A percentile compares a stretch with the other conserved stretches of the same genome.
Evolutionary conservation across 2,888 invertebrate species (phyloP).

Genomic region (Thereva unica): DNA sequence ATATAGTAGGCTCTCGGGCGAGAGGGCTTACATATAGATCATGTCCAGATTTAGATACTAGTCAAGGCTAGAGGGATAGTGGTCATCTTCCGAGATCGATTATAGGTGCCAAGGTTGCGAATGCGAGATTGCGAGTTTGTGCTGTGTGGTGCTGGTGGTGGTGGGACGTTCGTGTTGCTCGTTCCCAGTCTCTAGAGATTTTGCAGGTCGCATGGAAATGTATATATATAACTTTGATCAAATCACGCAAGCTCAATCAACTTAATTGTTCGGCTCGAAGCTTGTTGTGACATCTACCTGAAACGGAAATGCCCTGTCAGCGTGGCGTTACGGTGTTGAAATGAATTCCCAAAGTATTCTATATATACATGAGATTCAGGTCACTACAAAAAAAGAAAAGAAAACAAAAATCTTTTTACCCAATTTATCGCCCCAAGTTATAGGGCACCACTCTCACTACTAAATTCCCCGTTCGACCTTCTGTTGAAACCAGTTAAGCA

Average conservation of each 20-base stretch:
- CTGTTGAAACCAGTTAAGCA: neutral
- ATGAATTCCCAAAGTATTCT: neutral
- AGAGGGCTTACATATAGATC: too few species aligned
- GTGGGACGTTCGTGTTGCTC: conserved; percentile 4
- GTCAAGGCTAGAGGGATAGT: neutral
- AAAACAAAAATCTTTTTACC: neutral
- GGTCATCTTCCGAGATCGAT: conserved; percentile 2
- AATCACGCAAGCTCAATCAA: conserved; percentile 41
- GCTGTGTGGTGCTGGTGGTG: conserved; percentile 1
- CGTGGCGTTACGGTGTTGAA: conserved; percentile 1
- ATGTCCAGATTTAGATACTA: too few species aligned
- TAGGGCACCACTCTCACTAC: conserved; percentile 27
- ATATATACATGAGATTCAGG: neutral
- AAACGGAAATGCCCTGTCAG: conserved; percentile 29
- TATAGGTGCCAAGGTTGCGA: conserved; percentile 11
- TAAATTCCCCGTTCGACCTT: conserved; percentile 9
- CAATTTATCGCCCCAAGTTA: conserved; percentile 11
- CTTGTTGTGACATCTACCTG: conserved; percentile 16
- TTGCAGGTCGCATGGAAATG: neutral
- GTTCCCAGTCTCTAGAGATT: neutral
- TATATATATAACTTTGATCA: conserved; percentile 35
- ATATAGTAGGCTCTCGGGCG: too few species aligned
- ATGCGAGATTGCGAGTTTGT: conserved; percentile 2
- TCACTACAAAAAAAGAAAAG: neutral
- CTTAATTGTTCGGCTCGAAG: conserved; percentile 39